Evolutionary conservation across 2,113 vertebrate species (phyloP), one percentile per base, ranked within the genome.

Genomic region (Scartelaos histophorus): DNA sequence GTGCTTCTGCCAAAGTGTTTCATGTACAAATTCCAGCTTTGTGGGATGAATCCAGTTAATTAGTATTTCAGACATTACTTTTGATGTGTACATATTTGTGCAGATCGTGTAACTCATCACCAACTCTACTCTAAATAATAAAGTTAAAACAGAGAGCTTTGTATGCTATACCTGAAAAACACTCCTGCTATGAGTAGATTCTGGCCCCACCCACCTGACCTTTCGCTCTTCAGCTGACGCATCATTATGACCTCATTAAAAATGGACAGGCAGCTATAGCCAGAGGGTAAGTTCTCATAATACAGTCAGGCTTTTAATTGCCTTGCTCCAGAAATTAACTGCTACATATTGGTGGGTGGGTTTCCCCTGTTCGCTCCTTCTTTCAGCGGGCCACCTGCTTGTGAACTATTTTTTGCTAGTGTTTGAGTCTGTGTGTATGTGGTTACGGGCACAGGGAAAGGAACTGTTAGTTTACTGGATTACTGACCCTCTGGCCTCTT

Each of bases 241-340:
- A 92, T 91, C 91, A 85, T 91, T 91, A 91, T 91, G 90, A 91
- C 89, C 90, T 89, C 90, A 92, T 92, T 92, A 92, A 91, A 91
- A 90, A 89, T 90, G 90, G 91, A 91, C 89, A 88, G 91, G 85
- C 87, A 91, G 82, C 84, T 82, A 87, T 86, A 86, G 90, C 90
- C 90, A 92, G 90, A 90, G 91, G 90, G 89, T 82, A 83, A 87
- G 82, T 88, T 90, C 86, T 88, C 88, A 89, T 90, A 88, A 91
- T 90, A 83, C 75, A 90, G 88, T 83, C 89, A 82, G 77, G 87
- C 71, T 87, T 90, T 91, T 91, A 91, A 91, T 92, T 91, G 90
- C 87, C 84, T 88, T 67, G 81, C 83, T 92, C 79, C 82, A 88
- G 85, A 90, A 91, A 92, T 90, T 80, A 89, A 84, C 83, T 80